Percentiles rank a stretch among this genome's conserved stretches.
These are phyloP conservation scores for Tiaroga cobitis DNA, from an alignment of 2,797 vertebrate species.

Conservation along the genomic window DNA sequence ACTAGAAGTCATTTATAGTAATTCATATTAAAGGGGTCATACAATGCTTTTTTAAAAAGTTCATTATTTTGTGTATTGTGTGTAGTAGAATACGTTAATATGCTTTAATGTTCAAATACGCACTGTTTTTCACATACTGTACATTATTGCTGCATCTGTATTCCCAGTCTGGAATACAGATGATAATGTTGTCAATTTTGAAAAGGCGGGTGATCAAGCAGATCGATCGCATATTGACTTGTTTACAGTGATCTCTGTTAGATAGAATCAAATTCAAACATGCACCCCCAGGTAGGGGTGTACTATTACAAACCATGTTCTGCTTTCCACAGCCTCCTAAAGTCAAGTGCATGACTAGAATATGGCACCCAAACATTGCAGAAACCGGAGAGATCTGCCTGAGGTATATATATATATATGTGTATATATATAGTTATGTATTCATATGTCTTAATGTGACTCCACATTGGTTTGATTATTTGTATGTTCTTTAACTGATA, in stretches of 20 bases:
- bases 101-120: not conserved
- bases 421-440: too few relatives aligned
- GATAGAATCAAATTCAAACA: not conserved
- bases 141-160: too few relatives aligned
- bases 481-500: not conserved
- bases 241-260: too few relatives aligned
- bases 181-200: too few relatives aligned
- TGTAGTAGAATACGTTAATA: too few relatives aligned
- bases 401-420: too few relatives aligned
- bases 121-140: too few relatives aligned
- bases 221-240: too few relatives aligned
- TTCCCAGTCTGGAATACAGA: too few relatives aligned
- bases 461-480: not conserved
- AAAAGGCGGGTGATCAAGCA: too few relatives aligned
- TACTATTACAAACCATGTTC: not conserved
- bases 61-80: too few relatives aligned
- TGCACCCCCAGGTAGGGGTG: not conserved
- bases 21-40: not conserved
- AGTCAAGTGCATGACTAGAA: conserved; percentile 96
- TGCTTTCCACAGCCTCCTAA: conserved; percentile 88
- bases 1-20: not conserved
- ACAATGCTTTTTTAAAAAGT: too few relatives aligned
- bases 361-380: conserved; percentile 99
- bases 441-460: not conserved
- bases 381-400: conserved; percentile 98